Evolutionary conservation across 1,140 invertebrate species (phyloP).

Genomic region (Caenorhabditis tropicalis): DNA sequence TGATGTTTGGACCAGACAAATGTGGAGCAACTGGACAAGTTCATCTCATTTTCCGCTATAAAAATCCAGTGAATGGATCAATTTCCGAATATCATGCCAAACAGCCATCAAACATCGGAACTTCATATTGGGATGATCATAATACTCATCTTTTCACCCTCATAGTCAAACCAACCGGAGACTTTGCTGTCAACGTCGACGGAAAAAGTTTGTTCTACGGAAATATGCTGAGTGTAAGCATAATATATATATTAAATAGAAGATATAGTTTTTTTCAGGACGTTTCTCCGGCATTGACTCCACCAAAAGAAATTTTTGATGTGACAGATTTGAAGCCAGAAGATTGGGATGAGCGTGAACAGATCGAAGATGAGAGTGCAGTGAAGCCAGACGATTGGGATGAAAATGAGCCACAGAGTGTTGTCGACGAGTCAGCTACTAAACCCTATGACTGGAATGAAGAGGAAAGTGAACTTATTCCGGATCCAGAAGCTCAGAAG

Average conservation of each 20-base stretch:
- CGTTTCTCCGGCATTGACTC: conserved; percentile 85
- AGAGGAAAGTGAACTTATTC: conserved; percentile 85
- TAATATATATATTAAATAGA: not conserved
- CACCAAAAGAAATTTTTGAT: conserved; percentile 92
- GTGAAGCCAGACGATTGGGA: conserved; percentile 63
- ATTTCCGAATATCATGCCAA: conserved; percentile 79
- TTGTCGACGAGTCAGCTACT: conserved; percentile 84
- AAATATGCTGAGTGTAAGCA: conserved; percentile 32
- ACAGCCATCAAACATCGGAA: conserved; percentile 83
- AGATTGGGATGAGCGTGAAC: conserved; percentile 75
- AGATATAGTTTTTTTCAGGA: conserved; percentile 57
- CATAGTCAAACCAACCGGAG: conserved; percentile 87
- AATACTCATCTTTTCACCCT: conserved; percentile 92
- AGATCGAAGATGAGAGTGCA: conserved; percentile 66
- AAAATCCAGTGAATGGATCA: conserved; percentile 88
- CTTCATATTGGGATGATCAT: conserved; percentile 91
- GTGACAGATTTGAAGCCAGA: conserved; percentile 86
- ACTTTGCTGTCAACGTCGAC: conserved; percentile 78
- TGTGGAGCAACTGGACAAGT: conserved; percentile 93
- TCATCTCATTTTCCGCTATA: conserved; percentile 96
- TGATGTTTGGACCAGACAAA: conserved; percentile 99
- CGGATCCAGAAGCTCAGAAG: conserved; percentile 85
- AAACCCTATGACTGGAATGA: conserved; percentile 92
- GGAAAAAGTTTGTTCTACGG: conserved; percentile 75
- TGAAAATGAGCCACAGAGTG: conserved; percentile 85